Conservation (phyloP, 1,140 invertebrate genomes). For the Galleria mellonella region DNA sequence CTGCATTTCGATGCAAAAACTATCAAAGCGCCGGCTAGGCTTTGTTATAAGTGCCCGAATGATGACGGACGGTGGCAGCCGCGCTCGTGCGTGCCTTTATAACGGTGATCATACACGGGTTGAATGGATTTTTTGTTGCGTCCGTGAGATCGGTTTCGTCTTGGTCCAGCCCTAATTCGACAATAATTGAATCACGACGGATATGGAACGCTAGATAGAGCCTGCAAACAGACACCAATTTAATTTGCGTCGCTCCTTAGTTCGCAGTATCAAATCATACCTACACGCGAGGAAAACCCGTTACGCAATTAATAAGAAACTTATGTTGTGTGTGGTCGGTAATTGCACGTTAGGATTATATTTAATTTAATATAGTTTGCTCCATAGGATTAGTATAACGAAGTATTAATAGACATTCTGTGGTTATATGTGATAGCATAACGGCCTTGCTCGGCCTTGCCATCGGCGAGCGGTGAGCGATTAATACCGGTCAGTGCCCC, state of each 20-base stretch:
- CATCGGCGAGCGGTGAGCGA: constrained; percentile 9
- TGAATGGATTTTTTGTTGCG: constrained; percentile 56
- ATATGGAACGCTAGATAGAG: constrained; percentile 18
- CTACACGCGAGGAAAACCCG: no score
- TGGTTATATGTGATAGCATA: constrained; percentile 16
- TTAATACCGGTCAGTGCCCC: constrained; percentile 20
- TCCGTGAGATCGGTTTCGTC: constrained; percentile 31
- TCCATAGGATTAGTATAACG: not conserved
- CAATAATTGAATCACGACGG: constrained; percentile 50
- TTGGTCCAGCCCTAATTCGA: constrained; percentile 49
- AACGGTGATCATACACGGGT: constrained; percentile 64
- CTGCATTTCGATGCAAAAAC: constrained; percentile 63
- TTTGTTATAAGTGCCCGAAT: constrained; percentile 7
- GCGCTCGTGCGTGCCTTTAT: constrained; percentile 49
- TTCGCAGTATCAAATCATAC: no score
- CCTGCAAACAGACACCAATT: no score
- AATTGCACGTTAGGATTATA: not conserved
- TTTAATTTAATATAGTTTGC: not conserved
- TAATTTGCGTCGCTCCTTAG: no score
- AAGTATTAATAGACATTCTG: constrained; percentile 10
- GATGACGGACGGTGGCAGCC: constrained; percentile 20
- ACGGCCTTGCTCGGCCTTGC: constrained; percentile 40
- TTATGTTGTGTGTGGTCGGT: not conserved
- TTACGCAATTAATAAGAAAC: no score
- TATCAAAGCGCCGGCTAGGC: constrained; percentile 18